These are phyloP conservation scores for Bombycilla garrulus DNA, from an alignment of 2,113 vertebrate species.

Conservation along the genomic window DNA sequence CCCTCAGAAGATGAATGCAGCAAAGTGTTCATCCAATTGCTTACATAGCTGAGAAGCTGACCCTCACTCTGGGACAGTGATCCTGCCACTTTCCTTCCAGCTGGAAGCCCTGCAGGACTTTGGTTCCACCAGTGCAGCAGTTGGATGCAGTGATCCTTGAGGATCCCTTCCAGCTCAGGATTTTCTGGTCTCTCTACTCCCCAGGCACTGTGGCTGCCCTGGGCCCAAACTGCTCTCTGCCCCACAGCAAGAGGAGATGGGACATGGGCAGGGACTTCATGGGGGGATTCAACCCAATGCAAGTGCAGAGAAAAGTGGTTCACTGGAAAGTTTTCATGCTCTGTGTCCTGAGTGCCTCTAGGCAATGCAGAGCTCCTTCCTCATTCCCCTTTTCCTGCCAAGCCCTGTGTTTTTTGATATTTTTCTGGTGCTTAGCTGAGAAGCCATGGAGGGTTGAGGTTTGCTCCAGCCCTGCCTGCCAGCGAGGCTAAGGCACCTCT, in stretches of 20 bases:
- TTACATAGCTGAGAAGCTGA: rapidly evolving
- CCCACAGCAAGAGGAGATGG: neutral
- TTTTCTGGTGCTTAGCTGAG: neutral
- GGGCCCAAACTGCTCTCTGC: neutral
- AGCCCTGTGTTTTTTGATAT: neutral
- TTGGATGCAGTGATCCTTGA: no score
- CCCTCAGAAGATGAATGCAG: neutral
- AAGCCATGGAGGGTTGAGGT: neutral
- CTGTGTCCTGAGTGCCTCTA: neutral
- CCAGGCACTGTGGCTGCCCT: rapidly evolving
- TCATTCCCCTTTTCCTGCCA: rapidly evolving
- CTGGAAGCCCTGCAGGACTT: neutral
- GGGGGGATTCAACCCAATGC: rapidly evolving
- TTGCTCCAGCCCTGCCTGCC: neutral
- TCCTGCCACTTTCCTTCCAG: neutral
- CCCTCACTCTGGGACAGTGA: rapidly evolving
- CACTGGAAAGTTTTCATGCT: neutral
- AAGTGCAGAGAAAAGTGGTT: neutral
- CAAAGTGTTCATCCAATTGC: neutral
- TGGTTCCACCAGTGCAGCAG: neutral
- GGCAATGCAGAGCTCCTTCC: neutral
- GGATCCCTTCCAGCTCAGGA: neutral
- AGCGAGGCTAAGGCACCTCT: neutral
- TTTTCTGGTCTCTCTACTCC: rapidly evolving
- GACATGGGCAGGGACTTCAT: rapidly evolving